phyloP scores from a whole-genome alignment of 92 coral and sea anemone genomes.

The Palythoa grandis region DNA sequence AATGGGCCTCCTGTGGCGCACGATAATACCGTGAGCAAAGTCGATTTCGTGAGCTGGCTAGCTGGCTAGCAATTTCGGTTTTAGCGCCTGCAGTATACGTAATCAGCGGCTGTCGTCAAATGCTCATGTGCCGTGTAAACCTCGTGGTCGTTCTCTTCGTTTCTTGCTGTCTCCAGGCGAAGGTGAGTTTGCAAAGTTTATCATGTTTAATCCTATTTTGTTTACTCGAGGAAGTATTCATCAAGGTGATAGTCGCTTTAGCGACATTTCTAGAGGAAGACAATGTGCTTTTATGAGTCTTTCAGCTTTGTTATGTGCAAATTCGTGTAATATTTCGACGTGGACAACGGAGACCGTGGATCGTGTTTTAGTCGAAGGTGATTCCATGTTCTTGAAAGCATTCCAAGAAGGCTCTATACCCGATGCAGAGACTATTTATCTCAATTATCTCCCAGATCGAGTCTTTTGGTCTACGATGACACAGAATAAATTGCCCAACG shows the following conservation, averaged over 20 bases:
- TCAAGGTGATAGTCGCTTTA: not conserved
- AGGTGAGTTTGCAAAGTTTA: not conserved
- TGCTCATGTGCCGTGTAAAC: not conserved
- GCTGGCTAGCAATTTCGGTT: not conserved
- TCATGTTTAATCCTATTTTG: not conserved
- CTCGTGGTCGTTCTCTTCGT: not conserved
- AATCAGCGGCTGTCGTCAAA: not conserved
- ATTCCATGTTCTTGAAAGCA: slow-evolving; percentile 39
- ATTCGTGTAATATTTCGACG: not conserved
- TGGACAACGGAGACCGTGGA: slow-evolving; percentile 24
- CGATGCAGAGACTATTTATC: slow-evolving; percentile 29
- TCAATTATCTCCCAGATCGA: slow-evolving; percentile 37
- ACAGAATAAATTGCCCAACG: not conserved
- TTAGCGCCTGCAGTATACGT: not conserved
- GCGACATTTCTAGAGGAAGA: not conserved
- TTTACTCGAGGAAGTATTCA: not conserved
- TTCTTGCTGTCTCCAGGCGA: not conserved
- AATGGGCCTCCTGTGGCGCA: not conserved
- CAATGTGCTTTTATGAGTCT: not conserved
- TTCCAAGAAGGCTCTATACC: slow-evolving; percentile 13
- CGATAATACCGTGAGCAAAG: not conserved
- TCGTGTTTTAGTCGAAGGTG: slow-evolving; percentile 22
- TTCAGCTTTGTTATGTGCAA: not conserved
- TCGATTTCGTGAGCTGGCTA: not conserved
- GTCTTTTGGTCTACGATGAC: slow-evolving; percentile 35